Evolutionary conservation across 35 echinoderm and acorn worm species (phyloP).

Genomic region (Amphiura filiformis): DNA sequence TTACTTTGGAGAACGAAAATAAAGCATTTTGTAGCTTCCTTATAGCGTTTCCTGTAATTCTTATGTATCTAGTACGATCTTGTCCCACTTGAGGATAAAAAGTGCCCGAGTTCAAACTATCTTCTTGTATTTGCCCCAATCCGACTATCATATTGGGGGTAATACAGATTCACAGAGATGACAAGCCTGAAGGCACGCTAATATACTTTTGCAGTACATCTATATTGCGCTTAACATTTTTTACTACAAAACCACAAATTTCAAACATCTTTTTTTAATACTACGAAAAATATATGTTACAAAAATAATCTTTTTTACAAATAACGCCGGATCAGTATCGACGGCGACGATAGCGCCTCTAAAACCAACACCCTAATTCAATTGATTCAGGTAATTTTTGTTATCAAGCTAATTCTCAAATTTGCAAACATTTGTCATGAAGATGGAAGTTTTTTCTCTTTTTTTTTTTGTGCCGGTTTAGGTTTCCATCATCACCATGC

Average conservation of each 20-base stretch:
- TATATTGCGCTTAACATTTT: not conserved
- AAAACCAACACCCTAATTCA: not conserved
- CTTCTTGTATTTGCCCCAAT: not conserved
- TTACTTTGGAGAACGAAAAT: not conserved
- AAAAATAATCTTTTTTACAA: too few relatives aligned
- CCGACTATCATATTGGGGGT: slow-evolving; percentile 5
- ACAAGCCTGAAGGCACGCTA: not conserved
- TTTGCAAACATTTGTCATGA: not conserved
- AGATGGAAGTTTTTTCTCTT: not conserved
- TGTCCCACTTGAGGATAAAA: not conserved
- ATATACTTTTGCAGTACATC: not conserved
- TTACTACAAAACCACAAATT: too few relatives aligned
- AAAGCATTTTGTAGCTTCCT: not conserved
- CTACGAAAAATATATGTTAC: too few relatives aligned
- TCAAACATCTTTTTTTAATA: too few relatives aligned
- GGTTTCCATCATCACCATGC: not conserved
- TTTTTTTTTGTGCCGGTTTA: too few relatives aligned
- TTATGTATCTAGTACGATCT: not conserved
- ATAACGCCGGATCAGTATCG: too few relatives aligned
- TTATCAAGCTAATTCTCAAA: too few relatives aligned
- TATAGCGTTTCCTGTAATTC: not conserved
- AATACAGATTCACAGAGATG: slow-evolving; percentile 1
- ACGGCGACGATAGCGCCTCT: not conserved
- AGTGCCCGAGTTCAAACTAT: not conserved
- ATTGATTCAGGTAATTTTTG: not conserved